A percentile compares a stretch with the other conserved stretches of the same genome.
Evolutionary conservation across 2,113 vertebrate genomes (phyloP).

Genomic region (Seriola aureovittata): DNA sequence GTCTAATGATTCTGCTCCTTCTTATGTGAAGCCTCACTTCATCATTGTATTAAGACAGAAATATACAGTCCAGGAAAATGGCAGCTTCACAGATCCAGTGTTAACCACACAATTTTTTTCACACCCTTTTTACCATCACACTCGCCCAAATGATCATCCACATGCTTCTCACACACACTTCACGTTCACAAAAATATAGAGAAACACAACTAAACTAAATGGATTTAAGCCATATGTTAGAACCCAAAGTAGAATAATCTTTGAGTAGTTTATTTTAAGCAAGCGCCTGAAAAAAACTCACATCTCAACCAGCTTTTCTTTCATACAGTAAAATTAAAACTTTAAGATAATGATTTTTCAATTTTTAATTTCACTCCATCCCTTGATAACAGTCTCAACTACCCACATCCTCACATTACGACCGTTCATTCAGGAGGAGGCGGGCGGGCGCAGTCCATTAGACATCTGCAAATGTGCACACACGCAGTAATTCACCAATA

Average conservation of each 20-base stretch:
- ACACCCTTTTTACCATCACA: not conserved
- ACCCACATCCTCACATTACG: not conserved
- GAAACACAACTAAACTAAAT: fast-evolving
- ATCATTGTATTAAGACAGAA: not conserved
- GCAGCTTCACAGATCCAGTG: not conserved
- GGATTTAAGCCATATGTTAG: not conserved
- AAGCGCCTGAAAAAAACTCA: not conserved
- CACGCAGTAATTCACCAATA: not conserved
- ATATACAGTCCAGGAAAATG: not conserved
- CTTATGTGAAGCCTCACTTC: not conserved
- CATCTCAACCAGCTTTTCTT: not conserved
- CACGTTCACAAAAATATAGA: not conserved
- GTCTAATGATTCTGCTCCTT: not conserved
- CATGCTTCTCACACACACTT: not conserved
- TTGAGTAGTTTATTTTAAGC: not conserved
- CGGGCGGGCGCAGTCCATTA: constrained; percentile 19
- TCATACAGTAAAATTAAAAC: not conserved
- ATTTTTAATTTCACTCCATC: not conserved
- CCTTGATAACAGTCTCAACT: constrained; percentile 5
- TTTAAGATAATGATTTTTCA: not conserved
- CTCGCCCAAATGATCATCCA: not conserved
- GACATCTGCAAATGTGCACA: not conserved
- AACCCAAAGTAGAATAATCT: not conserved
- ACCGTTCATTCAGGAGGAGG: not conserved
- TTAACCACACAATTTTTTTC: not conserved